Percentiles rank a stretch among this genome's conserved stretches.
Evolutionary conservation across 2,888 invertebrate species (phyloP).

Genomic region (Drosophila engyochracea): DNA sequence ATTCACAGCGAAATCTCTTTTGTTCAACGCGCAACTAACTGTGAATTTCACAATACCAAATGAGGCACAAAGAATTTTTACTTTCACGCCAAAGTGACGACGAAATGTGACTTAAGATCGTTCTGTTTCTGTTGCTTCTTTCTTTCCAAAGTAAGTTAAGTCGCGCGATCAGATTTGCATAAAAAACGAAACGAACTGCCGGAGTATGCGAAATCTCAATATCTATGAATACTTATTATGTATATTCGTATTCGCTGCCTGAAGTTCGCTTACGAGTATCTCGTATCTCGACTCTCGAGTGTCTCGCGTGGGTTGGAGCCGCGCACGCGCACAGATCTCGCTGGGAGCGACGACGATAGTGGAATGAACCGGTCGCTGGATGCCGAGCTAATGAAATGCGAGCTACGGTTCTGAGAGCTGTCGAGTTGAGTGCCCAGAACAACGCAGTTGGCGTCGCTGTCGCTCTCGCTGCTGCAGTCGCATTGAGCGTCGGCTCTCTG

Average conservation of each 20-base stretch:
- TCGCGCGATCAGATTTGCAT: constrained; percentile 45
- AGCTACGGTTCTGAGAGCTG: constrained; percentile 73
- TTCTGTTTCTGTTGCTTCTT: constrained; percentile 18
- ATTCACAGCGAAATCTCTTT: constrained; percentile 55
- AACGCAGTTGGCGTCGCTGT: constrained; percentile 33
- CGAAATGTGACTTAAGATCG: constrained; percentile 55
- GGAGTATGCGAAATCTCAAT: constrained; percentile 10
- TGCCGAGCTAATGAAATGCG: constrained; percentile 80
- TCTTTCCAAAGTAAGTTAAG: constrained; percentile 1
- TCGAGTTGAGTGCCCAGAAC: constrained; percentile 77
- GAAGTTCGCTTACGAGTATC: constrained; percentile 2
- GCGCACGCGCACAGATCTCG: constrained; percentile 75
- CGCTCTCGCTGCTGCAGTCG: constrained; percentile 16
- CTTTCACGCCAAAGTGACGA: constrained; percentile 72
- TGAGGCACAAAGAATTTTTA: constrained; percentile 69
- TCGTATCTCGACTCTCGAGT: constrained; percentile 24
- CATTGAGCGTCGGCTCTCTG: constrained; percentile 22
- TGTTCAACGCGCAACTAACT: constrained; percentile 42
- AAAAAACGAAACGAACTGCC: constrained; percentile 47
- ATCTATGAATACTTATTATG: constrained; percentile 16
- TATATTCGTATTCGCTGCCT: constrained; percentile 12
- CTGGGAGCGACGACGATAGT: constrained; percentile 47
- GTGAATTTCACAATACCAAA: constrained; percentile 63
- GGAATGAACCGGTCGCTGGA: constrained; percentile 63
- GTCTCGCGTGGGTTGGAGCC: constrained; percentile 70